Conservation (phyloP, 2,797 vertebrate genomes). For the Spea hammondii region DNA sequence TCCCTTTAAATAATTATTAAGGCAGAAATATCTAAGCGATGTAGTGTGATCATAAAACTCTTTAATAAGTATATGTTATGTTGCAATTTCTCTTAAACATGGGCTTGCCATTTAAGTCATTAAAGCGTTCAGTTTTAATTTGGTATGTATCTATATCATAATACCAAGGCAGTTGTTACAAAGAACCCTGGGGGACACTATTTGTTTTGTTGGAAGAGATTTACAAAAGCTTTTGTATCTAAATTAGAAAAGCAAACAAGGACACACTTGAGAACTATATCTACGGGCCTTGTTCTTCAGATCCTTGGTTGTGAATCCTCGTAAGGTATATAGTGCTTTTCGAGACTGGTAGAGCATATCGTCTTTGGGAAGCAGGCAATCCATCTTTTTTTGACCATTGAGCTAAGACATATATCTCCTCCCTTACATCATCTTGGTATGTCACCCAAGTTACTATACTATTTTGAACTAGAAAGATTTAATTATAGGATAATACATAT, state of each 20-base stretch:
- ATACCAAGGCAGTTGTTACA: constrained; percentile 79
- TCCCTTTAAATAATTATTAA: too few relatives aligned
- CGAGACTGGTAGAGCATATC: background rate
- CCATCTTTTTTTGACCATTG: too few relatives aligned
- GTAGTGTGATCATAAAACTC: too few relatives aligned
- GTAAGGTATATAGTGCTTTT: constrained; percentile 64
- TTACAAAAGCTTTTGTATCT: constrained; percentile 81
- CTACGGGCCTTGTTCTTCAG: constrained; percentile 77
- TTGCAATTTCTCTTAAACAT: constrained; percentile 53
- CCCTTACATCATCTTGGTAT: too few relatives aligned
- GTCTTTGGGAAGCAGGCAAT: background rate
- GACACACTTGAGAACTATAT: constrained; percentile 82
- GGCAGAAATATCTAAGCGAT: too few relatives aligned
- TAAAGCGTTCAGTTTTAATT: constrained; percentile 78
- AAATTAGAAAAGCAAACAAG: constrained; percentile 82
- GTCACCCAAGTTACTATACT: too few relatives aligned
- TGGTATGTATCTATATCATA: constrained; percentile 77
- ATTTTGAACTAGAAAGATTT: too few relatives aligned
- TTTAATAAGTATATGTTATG: too few relatives aligned
- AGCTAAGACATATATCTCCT: too few relatives aligned
- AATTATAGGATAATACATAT: too few relatives aligned
- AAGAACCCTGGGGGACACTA: constrained; percentile 75
- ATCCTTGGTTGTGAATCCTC: constrained; percentile 77
- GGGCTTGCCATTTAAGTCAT: constrained; percentile 69
- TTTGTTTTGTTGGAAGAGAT: constrained; percentile 81